phyloP scores from a whole-genome alignment of 2,888 invertebrate species.

The Terebella lapidaria region DNA sequence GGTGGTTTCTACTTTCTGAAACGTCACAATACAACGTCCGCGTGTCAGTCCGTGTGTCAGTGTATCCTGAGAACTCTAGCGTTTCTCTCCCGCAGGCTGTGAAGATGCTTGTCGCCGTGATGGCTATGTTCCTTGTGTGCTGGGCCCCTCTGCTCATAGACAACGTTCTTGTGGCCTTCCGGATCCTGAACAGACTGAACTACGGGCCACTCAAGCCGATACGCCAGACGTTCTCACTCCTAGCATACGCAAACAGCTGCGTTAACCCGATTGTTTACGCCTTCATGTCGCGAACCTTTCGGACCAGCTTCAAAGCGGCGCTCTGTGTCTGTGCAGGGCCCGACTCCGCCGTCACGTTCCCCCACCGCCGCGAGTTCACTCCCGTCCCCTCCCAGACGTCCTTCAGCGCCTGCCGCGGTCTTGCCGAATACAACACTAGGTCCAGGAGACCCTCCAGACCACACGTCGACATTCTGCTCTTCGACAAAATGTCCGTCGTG shows the following conservation, averaged over 20 bases:
- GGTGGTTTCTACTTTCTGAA: too few species aligned
- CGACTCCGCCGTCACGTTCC: background rate
- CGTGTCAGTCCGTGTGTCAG: too few species aligned
- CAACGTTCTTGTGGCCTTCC: constrained; percentile 64
- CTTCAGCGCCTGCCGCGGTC: too few species aligned
- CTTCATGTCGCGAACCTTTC: constrained; percentile 69
- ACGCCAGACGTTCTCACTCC: constrained; percentile 62
- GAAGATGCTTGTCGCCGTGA: constrained; percentile 69
- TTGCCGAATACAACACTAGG: too few species aligned
- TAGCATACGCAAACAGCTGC: constrained; percentile 71
- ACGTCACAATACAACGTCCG: too few species aligned
- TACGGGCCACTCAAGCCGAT: constrained; percentile 61
- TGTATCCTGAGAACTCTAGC: too few species aligned
- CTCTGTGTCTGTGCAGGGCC: constrained; percentile 1
- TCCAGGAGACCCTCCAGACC: too few species aligned
- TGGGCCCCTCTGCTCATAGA: constrained; percentile 67
- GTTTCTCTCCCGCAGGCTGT: too few species aligned
- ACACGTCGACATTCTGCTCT: too few species aligned
- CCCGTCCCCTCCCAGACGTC: background rate
- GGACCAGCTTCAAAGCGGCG: constrained; percentile 52
- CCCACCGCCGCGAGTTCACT: background rate
- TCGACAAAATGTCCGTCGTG: too few species aligned
- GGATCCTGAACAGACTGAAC: constrained; percentile 56
- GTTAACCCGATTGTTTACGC: constrained; percentile 71
- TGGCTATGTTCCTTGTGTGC: constrained; percentile 65